A percentile compares a stretch with the other conserved stretches of the same genome.
Evolutionary conservation across 2,888 invertebrate genomes (phyloP).

Genomic region (Taphrorychus bicolor): DNA sequence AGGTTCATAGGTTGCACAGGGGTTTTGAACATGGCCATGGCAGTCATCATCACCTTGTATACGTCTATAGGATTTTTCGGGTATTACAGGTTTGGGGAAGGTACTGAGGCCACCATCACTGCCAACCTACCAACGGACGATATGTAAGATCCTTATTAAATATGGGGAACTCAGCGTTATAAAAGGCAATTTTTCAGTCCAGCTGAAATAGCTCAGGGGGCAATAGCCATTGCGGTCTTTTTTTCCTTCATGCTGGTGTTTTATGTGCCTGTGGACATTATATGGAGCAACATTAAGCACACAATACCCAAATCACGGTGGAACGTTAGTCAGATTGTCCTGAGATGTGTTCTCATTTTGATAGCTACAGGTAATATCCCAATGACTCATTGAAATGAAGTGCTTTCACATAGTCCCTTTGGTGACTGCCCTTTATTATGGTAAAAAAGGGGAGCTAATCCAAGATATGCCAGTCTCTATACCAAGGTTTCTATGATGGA

Average conservation of each 20-base stretch:
- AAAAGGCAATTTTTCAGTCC: too few species aligned
- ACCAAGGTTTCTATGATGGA: too few species aligned
- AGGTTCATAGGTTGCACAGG: conserved; percentile 84
- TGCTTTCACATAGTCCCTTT: too few species aligned
- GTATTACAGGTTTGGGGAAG: conserved; percentile 82
- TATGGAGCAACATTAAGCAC: conserved; percentile 76
- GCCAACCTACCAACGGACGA: conserved; percentile 76
- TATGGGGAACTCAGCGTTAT: too few species aligned
- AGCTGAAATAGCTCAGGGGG: conserved; percentile 80
- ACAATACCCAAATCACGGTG: conserved; percentile 54
- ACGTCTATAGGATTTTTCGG: conserved; percentile 89
- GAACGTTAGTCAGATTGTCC: conserved; percentile 29
- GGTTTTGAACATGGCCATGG: conserved; percentile 88
- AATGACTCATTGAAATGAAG: too few species aligned
- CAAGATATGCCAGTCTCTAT: too few species aligned
- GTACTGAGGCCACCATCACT: conserved; percentile 78
- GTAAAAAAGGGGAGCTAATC: too few species aligned
- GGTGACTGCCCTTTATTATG: too few species aligned
- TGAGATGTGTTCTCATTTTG: conserved; percentile 22
- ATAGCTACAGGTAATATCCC: conserved; percentile 24
- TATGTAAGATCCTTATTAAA: conserved; percentile 65
- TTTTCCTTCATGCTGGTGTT: conserved; percentile 94
- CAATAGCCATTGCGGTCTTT: conserved; percentile 88
- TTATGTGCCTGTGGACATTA: conserved; percentile 92
- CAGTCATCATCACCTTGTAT: conserved; percentile 80